Evolutionary conservation across 1,140 invertebrate species (phyloP), one percentile per base, ranked within the genome.

Genomic region (Amyelois transitella): DNA sequence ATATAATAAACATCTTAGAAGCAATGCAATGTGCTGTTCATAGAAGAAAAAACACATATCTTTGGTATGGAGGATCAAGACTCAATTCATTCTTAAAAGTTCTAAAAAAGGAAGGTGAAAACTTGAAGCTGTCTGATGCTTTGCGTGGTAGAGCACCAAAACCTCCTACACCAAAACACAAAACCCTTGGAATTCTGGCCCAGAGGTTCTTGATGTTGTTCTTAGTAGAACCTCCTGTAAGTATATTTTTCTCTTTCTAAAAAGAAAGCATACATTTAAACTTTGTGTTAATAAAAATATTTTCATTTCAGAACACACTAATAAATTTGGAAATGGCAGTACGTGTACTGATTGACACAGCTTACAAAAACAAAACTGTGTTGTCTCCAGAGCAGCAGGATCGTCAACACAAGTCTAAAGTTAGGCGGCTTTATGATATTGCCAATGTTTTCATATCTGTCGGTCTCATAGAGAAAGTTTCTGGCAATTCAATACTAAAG

Each of bases 1-100:
- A 94, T 69, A 94, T 94, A 56, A 93, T 94, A 25, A 94, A 94
- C 86, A 92, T 94, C 48, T 77, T 94, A 48, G 93, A 94, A 75
- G 92, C 93, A 73, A 89, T 94, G 64, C 91, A 93, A 70, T 93
- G 93, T 85, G 91, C 93, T 19, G 91, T 91, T 8, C 89, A 91
- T 62, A 89, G 90, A 66, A 87, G 89, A 25, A 92, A 91, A 73
- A 91, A 92, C 73, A 90, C 89, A 32, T 92, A 92, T 66, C 69
- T 88, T 7, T 92, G 91, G 91, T 90, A 90, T 80, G 91, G 91
- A 50, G 83, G 79, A 12, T 68, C 84, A 66, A 79, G 86, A 67
- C 62, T 89, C 54, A 81, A 89, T 65, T 75, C 82, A 4, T 89
- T 89, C 69, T 69, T 89, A 38, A 81, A 82, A 56, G 78, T 83